Base-by-base conservation (phyloP, 2,888 invertebrate species). In the Abscondita cerata region DNA sequence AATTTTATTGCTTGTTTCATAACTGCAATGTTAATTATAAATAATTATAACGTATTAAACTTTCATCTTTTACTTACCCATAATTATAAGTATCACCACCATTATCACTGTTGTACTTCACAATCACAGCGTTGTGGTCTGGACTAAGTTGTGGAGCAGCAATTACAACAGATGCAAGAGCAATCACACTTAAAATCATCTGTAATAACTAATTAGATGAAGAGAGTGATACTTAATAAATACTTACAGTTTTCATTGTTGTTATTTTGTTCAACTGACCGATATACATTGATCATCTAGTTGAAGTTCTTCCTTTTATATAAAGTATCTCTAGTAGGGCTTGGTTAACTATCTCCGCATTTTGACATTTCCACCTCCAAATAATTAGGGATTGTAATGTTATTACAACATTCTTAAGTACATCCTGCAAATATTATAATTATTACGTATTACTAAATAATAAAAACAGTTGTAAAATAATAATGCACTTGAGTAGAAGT, bases 1-100 rank as follows among this genome's bases (percentile, higher is more conserved):
- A 4, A 84, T 83, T 25, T 88, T 88, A 69, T 89, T 87, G 71
- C 88, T 89, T 2, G 88, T 85, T 72, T 88, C 87, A 67, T 83
- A 88, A 19, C 88, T 85, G 33, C 36, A 5, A 44, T 13, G 44
- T 18, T 25, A 47, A 20, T 38, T n/a, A 6, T 5, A 6, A 25
- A 25, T 25, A 25, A 25, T 25, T 25, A 25, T 6, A 25, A 25
- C 16, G 25, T 5, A 13, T 61, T 76, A 8, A 12, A 19, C 47
- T 12, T 4, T 46, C n/a, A n/a, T 76, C n/a, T 31, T 34, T 20
- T 19, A 75, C 75, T 75, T 71, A 78, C 78, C 71, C 73, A 63
- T 71, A 79, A 56, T 73, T 77, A 67, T 76, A 80, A 65, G 78
- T 77, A 62, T 76, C 78, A 4, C 86, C 87, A 66, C 83, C 82